These are phyloP conservation scores for Pheosia tremula DNA, from an alignment of 2,888 invertebrate species.

Conservation along the genomic window DNA sequence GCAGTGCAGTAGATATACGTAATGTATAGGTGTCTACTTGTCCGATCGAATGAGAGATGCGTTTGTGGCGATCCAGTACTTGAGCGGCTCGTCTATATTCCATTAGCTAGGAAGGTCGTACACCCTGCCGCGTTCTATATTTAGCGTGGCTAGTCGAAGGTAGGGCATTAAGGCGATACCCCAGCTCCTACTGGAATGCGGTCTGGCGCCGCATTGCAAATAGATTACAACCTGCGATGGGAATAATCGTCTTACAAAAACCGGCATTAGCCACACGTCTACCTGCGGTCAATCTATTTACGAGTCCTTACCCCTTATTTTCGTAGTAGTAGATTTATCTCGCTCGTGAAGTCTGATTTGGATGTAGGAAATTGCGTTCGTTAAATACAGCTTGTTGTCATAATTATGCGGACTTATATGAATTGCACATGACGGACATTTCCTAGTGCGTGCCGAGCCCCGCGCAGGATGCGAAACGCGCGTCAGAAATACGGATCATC, in stretches of 20 bases:
- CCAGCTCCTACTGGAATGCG: slow-evolving; percentile 76
- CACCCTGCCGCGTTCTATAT: slow-evolving; percentile 64
- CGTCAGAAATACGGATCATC: slow-evolving; percentile 75
- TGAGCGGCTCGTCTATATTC: slow-evolving; percentile 53
- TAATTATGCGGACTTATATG: slow-evolving; percentile 6
- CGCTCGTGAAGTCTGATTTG: not conserved
- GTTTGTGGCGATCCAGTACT: slow-evolving; percentile 29
- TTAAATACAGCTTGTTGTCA: not conserved
- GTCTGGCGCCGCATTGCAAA: slow-evolving; percentile 76
- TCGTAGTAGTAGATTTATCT: not conserved
- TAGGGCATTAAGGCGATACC: slow-evolving; percentile 72
- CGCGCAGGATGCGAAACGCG: slow-evolving; percentile 70
- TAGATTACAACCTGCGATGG: slow-evolving; percentile 62
- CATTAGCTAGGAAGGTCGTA: slow-evolving; percentile 58
- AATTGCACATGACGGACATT: slow-evolving; percentile 55
- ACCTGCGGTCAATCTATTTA: slow-evolving; percentile 3
- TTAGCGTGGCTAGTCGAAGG: slow-evolving; percentile 60
- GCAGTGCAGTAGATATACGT: slow-evolving; percentile 3
- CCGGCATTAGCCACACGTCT: slow-evolving; percentile 33
- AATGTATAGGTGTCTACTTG: slow-evolving; percentile 13
- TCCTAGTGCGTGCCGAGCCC: slow-evolving; percentile 61
- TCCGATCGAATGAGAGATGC: slow-evolving; percentile 18
- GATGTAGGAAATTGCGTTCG: not conserved
- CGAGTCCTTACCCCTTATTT: not conserved
- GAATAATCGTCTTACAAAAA: slow-evolving; percentile 57